Conservation (phyloP, 2,888 invertebrate species). For the Cinara cedri region DNA sequence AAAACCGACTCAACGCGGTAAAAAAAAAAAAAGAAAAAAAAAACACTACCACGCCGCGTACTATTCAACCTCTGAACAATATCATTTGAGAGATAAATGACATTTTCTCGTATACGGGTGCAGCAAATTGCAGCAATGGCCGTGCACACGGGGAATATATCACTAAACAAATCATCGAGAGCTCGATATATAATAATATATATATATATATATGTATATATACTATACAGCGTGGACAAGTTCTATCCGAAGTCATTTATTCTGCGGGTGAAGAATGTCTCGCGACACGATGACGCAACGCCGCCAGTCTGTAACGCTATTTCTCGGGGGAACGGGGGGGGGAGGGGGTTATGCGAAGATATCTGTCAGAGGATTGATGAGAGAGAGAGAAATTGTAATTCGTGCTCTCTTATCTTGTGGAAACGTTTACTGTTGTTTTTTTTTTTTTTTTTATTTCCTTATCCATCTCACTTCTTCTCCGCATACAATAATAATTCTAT, state of each 20-base stretch:
- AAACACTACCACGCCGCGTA: no score
- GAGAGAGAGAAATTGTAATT: background rate
- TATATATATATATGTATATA: no score
- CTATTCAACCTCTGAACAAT: background rate
- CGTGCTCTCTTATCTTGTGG: background rate
- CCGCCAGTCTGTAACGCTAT: background rate
- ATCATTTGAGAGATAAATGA: background rate
- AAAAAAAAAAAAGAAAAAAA: background rate
- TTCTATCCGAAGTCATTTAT: constrained; percentile 33
- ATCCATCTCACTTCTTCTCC: no score
- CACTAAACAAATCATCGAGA: constrained; percentile 4
- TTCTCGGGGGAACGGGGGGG: no score
- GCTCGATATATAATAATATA: background rate
- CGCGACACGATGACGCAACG: background rate
- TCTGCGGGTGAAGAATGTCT: background rate
- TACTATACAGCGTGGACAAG: background rate
- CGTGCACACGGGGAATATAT: background rate
- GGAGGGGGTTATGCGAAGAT: background rate
- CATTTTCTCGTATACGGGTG: background rate
- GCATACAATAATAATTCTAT: no score
- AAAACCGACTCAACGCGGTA: background rate
- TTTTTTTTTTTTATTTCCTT: no score
- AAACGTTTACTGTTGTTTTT: background rate
- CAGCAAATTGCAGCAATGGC: background rate
- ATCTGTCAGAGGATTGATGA: constrained; percentile 20